Evolutionary conservation across 2,113 vertebrate species (phyloP).

Genomic region (Microcebus griseorufus): DNA sequence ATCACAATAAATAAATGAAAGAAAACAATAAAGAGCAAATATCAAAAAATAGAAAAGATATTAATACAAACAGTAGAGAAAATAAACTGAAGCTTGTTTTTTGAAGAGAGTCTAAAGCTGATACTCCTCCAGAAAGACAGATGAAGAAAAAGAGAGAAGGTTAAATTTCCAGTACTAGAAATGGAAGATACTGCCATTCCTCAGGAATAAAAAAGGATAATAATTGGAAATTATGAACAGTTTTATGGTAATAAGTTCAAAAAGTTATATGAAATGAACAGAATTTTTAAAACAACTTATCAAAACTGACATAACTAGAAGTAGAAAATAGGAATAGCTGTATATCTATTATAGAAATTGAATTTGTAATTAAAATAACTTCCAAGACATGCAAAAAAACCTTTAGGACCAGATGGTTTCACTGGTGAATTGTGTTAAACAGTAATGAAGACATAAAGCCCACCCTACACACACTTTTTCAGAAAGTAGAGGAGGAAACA

Average conservation of each 20-base stretch:
- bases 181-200: neutral
- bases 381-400: neutral
- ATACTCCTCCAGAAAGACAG: neutral
- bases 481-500: neutral
- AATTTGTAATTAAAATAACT: constrained; percentile 7
- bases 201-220: neutral
- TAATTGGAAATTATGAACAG: neutral
- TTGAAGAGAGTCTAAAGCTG: neutral
- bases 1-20: neutral
- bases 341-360: neutral
- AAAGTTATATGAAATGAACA: neutral
- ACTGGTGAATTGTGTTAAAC: neutral
- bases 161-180: neutral
- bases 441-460: neutral
- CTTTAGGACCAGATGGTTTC: neutral
- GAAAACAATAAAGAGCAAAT: neutral
- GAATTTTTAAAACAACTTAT: neutral
- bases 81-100: neutral
- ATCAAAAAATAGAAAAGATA: neutral
- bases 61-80: neutral
- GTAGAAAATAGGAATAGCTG: neutral
- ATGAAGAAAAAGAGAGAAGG: neutral
- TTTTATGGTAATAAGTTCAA: neutral
- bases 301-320: neutral
- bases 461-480: neutral